Percentiles rank a stretch among this genome's conserved stretches.
Conservation (phyloP, 2,888 invertebrate species). For the Apotomis betuletana region DNA sequence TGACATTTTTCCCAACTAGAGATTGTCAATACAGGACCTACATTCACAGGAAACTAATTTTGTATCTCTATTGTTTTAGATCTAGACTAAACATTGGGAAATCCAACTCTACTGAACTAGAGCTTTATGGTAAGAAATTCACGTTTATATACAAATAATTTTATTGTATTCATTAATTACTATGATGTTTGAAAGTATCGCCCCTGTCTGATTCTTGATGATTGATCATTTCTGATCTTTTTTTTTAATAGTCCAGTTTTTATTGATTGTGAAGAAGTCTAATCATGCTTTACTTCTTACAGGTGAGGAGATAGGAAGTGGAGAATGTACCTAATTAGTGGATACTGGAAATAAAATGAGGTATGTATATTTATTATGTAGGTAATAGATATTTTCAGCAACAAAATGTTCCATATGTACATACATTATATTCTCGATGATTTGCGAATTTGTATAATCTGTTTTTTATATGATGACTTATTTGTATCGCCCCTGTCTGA, state of each 20-base stretch:
- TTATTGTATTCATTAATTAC: no score
- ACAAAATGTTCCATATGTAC: no score
- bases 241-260: background rate
- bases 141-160: background rate
- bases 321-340: background rate
- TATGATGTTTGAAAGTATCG: slow-evolving; percentile 36
- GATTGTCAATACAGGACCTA: background rate
- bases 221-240: background rate
- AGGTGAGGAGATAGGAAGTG: background rate
- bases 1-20: slow-evolving; percentile 53
- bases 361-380: no score
- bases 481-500: slow-evolving; percentile 54
- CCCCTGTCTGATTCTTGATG: slow-evolving; percentile 42
- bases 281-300: background rate
- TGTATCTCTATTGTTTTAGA: slow-evolving; percentile 3
- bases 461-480: slow-evolving; percentile 46
- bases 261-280: background rate
- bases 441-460: background rate
- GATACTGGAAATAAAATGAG: no score
- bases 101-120: background rate
- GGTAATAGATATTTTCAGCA: no score
- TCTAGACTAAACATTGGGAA: background rate
- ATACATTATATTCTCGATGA: background rate
- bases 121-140: background rate
- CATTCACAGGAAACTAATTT: background rate